Percentiles rank a stretch among this genome's conserved stretches.
Conservation (phyloP, 2,888 invertebrate genomes). For the Meiosimyza platycephala region DNA sequence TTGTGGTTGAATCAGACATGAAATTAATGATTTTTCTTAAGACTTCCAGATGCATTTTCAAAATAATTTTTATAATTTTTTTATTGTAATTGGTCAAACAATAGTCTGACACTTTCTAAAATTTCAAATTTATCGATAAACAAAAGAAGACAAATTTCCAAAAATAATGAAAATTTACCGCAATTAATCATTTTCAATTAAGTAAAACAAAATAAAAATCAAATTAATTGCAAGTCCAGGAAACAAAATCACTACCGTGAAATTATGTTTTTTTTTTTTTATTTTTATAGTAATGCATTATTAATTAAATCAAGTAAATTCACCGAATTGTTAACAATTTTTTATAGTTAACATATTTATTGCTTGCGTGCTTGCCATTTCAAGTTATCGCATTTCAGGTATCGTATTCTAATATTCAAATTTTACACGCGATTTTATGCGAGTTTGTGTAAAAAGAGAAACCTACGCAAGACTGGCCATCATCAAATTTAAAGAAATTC, state of each 20-base stretch:
- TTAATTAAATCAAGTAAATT: constrained; percentile 6
- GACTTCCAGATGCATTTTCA: no score
- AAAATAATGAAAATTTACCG: no score
- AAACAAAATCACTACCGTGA: constrained; percentile 1
- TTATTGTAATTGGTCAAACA: no score
- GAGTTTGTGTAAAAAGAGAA: constrained; percentile 14
- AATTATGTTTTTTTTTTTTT: neutral
- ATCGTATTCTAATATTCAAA: neutral
- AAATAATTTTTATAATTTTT: no score
- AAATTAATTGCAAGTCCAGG: no score
- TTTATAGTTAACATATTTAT: constrained; percentile 1
- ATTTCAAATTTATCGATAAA: no score
- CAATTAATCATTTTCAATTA: no score
- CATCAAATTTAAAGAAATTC: neutral
- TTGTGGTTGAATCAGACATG: no score
- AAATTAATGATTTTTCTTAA: no score
- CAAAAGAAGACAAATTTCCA: neutral
- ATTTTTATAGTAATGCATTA: no score
- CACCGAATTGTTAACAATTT: neutral
- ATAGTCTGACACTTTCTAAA: no score
- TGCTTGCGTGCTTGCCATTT: constrained; percentile 1
- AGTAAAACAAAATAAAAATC: no score
- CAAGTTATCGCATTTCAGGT: neutral
- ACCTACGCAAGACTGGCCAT: constrained; percentile 9
- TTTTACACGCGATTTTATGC: neutral